Evolutionary conservation across 2,888 invertebrate species (phyloP), one percentile per base, ranked within the genome.

Genomic region (Anoncus sp.): DNA sequence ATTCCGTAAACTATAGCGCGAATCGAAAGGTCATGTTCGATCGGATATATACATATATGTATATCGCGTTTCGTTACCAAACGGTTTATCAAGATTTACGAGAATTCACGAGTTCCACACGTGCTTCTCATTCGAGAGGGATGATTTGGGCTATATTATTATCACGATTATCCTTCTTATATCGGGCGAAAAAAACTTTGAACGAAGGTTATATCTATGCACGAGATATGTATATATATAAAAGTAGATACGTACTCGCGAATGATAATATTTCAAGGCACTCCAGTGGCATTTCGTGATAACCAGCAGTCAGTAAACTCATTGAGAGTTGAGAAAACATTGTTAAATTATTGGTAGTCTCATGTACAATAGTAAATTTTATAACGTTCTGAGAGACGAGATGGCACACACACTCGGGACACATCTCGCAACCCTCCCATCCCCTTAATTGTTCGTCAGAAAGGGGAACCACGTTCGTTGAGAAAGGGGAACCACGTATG

Each of bases 231-330:
- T 3, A 55, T 55, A 43, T 60, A 57, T 57, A 18, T 27, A 35
- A 51, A 20, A 3, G 22, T 53, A 20, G 10, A 43, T 38, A 27
- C 74, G 49, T 63, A 57, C 66, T 80, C 24, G 59, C 45, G 24
- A 59, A 66, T 55, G 18, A 53, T 35, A 43, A 43, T 70, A 66
- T 62, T 22, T 53, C 35, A 27, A 57, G 16, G 16, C 53, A 74
- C 51, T 78, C 66, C 66, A 66, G 73, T 85, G 84, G 85, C 85
- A 84, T 87, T 85, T 84, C 86, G 86, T 85, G 85, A 87, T 83
- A 81, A 62, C 55, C 24, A 66, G 77, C 82, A 77, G 63, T 73
- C 72, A 76, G 62, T 9, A 18, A 9, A 45, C 27, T 35, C 60
- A 59, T 51, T 51, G 73, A 77, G 75, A 65, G 69, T 53, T 49